Base-by-base conservation (phyloP, 2,113 vertebrate genomes). In the Odontophorus gujanensis region DNA sequence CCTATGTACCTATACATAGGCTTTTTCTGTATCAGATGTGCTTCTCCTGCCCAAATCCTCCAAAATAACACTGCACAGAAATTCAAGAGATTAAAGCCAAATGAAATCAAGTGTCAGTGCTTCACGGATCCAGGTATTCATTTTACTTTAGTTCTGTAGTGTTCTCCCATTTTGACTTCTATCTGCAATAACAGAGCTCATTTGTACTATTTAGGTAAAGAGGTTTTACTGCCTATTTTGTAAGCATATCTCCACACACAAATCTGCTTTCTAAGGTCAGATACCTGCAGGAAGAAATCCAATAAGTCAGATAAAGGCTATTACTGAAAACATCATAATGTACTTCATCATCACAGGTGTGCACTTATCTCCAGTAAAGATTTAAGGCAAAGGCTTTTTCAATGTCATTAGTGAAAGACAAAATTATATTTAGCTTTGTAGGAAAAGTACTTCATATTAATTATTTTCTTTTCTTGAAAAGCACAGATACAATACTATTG, bases 261-360 rank as follows among this genome's bases (percentile, higher is more conserved):
- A 88, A 93, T 79, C 74, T 89, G 62, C 71, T 75, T 89, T 89
- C 69, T 61, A 4, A 93, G 72, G 84, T 57, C 28, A 65, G 32
- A 18, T 68, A 68, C 11, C 30, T 61, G 36, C 32, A 91, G 20
- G 6, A 81, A 85, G 43, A 84, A 96, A 87, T 48, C 11, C 13
- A 42, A 0, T 76, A 72, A 75, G 34, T 43, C 57, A 89, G 62
- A 18, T 30, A 72, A 16, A 87, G 13, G 38, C 7, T 25, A 81
- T 9, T 79, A 57, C 11, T 10, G 1, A 47, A 78, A 67, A 67
- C 4, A 7, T 36, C 40, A 5, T 1, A 79, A 51, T 20, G 38
- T 24, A 4, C 11, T 58, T 82, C 16, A 47, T 43, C 61, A 51
- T 57, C n/a, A 69, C 5, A 26, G 30, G 34, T 59, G n/a, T 7